A percentile compares a stretch with the other conserved stretches of the same genome.
Evolutionary conservation across 2,113 vertebrate genomes (phyloP).

Genomic region (Nothocercus nigrocapillus): DNA sequence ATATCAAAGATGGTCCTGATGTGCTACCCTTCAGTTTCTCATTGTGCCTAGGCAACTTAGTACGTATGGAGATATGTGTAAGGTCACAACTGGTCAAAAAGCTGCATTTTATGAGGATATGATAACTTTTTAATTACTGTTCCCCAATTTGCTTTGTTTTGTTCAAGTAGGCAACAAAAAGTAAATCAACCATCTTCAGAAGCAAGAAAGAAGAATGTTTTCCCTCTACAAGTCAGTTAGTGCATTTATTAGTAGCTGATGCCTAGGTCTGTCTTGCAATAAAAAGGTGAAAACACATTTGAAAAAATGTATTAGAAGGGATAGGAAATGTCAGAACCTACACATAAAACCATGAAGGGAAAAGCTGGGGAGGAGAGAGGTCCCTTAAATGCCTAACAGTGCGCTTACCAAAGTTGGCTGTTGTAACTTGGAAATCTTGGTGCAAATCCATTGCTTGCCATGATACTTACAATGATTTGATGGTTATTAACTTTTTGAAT

Average conservation of each 20-base stretch:
- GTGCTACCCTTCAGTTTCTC: neutral
- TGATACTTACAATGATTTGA: neutral
- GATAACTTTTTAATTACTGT: accelerated
- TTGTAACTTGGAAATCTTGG: neutral
- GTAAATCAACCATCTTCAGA: neutral
- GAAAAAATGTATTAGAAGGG: neutral
- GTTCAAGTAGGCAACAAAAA: neutral
- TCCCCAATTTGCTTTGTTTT: neutral
- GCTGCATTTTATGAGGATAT: neutral
- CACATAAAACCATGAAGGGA: neutral
- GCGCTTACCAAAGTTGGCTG: neutral
- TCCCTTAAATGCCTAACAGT: neutral
- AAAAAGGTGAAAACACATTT: neutral
- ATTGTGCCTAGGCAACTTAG: neutral
- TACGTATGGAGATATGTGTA: accelerated
- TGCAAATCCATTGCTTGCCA: neutral
- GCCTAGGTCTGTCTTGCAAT: neutral
- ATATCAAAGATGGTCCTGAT: neutral
- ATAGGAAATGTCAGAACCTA: neutral
- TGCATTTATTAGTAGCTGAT: neutral
- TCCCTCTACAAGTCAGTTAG: neutral
- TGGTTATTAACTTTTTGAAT: neutral
- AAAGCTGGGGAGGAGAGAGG: neutral
- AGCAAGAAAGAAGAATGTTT: neutral
- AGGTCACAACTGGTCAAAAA: neutral